Conservation (phyloP, 2,888 invertebrate species). For the Oxyteleia sp. region DNA sequence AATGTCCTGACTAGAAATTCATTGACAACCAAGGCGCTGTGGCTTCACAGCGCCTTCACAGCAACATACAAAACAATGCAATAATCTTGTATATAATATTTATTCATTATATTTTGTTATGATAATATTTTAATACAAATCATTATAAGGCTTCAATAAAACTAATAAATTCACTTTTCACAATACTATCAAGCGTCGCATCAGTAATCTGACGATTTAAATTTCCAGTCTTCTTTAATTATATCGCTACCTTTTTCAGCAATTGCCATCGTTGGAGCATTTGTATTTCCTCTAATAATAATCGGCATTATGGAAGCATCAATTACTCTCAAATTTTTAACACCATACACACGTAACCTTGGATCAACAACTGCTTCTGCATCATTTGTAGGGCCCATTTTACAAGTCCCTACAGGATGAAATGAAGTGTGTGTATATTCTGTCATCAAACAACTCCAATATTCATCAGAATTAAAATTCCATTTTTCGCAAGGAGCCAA, state of each 20-base stretch:
- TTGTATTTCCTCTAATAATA: conserved; percentile 95
- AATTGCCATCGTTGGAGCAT: conserved; percentile 95
- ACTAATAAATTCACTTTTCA: too few species aligned
- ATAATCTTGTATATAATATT: too few species aligned
- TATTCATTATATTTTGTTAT: too few species aligned
- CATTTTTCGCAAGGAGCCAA: conserved; percentile 93
- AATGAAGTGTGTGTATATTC: conserved; percentile 92
- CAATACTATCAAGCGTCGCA: too few species aligned
- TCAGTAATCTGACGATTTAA: too few species aligned
- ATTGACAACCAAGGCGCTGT: too few species aligned
- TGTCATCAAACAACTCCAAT: conserved; percentile 94
- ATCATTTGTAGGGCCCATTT: conserved; percentile 94
- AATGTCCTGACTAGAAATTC: too few species aligned
- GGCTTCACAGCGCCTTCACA: too few species aligned
- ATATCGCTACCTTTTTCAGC: conserved; percentile 95
- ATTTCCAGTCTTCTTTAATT: conserved; percentile 94
- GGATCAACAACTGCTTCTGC: conserved; percentile 93
- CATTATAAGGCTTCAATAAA: too few species aligned
- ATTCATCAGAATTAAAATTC: conserved; percentile 91
- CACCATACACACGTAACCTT: conserved; percentile 92
- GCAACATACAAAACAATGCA: too few species aligned
- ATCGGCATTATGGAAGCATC: conserved; percentile 95
- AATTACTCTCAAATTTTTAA: conserved; percentile 92
- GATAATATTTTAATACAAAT: too few species aligned
- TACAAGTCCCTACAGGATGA: conserved; percentile 93